Conservation (phyloP, 2,797 vertebrate genomes). For the Myiotriccus ornatus region DNA sequence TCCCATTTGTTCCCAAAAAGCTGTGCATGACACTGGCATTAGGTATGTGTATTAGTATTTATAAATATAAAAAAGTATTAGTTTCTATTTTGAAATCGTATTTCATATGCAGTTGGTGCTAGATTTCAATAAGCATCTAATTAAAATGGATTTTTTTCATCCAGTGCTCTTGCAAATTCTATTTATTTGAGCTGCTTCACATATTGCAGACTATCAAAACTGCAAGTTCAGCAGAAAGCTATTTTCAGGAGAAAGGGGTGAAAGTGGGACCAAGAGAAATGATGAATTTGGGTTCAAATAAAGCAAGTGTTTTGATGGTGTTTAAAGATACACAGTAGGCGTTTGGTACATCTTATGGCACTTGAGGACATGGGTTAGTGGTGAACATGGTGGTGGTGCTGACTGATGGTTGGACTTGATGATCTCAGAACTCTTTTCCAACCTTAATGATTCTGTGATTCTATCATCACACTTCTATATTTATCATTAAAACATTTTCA, state of each 20-base stretch:
- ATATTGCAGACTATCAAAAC: not conserved
- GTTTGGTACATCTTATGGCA: not conserved
- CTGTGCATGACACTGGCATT: not conserved
- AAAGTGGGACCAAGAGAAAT: not conserved
- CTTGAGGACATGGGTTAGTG: not conserved
- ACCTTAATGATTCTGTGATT: not conserved
- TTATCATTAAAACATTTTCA: not conserved
- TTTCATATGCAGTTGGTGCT: not conserved
- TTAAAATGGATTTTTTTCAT: conserved; percentile 58
- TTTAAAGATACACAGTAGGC: not conserved
- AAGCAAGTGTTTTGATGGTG: not conserved
- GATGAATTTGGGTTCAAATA: not conserved
- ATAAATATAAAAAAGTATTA: conserved; percentile 15
- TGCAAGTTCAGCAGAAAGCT: not conserved
- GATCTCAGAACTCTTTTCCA: not conserved
- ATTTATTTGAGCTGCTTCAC: not conserved
- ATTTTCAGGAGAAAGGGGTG: not conserved
- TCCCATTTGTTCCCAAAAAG: not conserved
- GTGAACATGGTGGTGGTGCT: not conserved
- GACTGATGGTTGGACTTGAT: not conserved
- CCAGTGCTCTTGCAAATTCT: conserved; percentile 23
- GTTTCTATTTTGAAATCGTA: not conserved
- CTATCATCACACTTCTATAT: not conserved
- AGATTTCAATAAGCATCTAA: conserved; percentile 55
- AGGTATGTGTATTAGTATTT: not conserved